Evolutionary conservation across 2,888 invertebrate species (phyloP).

Genomic region (Cheilosia urbana): DNA sequence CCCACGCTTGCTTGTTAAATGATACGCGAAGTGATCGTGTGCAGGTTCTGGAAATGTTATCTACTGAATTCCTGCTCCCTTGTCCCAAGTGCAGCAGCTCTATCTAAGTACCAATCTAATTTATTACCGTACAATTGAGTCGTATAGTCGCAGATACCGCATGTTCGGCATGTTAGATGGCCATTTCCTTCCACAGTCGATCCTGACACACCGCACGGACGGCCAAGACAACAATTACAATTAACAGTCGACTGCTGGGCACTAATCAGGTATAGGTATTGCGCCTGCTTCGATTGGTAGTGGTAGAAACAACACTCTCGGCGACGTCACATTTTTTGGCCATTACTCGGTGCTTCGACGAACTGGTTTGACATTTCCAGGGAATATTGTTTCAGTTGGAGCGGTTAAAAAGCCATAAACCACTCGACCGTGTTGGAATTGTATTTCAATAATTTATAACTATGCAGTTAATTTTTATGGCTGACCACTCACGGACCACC

Average conservation of each 20-base stretch:
- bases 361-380: slow-evolving; percentile 68
- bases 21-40: slow-evolving; percentile 74
- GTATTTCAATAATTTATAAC: slow-evolving; percentile 76
- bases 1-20: slow-evolving; percentile 73
- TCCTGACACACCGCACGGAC: slow-evolving; percentile 28
- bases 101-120: slow-evolving; percentile 75
- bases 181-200: slow-evolving; percentile 45
- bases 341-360: slow-evolving; percentile 10
- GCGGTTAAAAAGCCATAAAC: slow-evolving; percentile 74
- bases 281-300: too few species aligned
- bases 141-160: slow-evolving; percentile 67
- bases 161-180: slow-evolving; percentile 68
- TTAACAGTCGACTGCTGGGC: slow-evolving; percentile 74
- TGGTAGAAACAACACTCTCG: slow-evolving; percentile 35
- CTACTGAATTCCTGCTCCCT: slow-evolving; percentile 75
- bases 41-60: slow-evolving; percentile 74
- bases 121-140: slow-evolving; percentile 73
- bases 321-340: slow-evolving; percentile 25
- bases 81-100: slow-evolving; percentile 74
- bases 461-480: slow-evolving; percentile 73
- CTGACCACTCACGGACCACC: slow-evolving; percentile 68
- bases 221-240: slow-evolving; percentile 67
- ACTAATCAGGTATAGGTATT: slow-evolving; percentile 53
- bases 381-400: slow-evolving; percentile 57
- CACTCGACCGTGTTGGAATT: slow-evolving; percentile 74